These are phyloP conservation scores for Habroteleia sp. DNA, from an alignment of 2,888 invertebrate genomes.

Conservation along the genomic window DNA sequence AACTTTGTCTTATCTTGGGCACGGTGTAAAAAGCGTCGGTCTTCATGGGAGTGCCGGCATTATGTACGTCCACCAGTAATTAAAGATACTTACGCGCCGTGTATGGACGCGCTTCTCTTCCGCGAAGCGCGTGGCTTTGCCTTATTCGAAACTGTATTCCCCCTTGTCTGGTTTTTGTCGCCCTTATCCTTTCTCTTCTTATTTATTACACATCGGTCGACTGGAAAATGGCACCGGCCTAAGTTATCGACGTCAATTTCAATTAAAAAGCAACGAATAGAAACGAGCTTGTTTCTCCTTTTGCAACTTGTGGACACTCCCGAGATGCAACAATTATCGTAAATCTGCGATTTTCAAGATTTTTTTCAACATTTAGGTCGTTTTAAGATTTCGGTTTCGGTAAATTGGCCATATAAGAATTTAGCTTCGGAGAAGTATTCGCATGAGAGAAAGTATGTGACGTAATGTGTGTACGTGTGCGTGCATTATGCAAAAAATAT, in stretches of 20 bases:
- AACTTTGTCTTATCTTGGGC: slow-evolving; percentile 66
- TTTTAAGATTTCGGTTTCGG: no score
- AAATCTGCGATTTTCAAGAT: slow-evolving; percentile 12
- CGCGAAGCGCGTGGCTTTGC: slow-evolving; percentile 56
- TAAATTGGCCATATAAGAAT: no score
- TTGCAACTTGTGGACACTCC: slow-evolving; percentile 21
- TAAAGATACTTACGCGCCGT: slow-evolving; percentile 52
- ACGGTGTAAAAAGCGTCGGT: slow-evolving; percentile 53
- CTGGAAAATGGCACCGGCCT: slow-evolving; percentile 46
- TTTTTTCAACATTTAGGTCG: background rate
- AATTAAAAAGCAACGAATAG: slow-evolving; percentile 1
- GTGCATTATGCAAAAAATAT: no score
- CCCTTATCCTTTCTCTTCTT: slow-evolving; percentile 33
- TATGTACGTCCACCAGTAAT: slow-evolving; percentile 46
- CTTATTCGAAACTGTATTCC: slow-evolving; percentile 37
- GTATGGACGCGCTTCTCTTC: slow-evolving; percentile 50
- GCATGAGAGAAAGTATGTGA: no score
- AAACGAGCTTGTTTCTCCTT: slow-evolving; percentile 10
- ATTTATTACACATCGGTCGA: slow-evolving; percentile 46
- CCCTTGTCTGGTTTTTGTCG: slow-evolving; percentile 34
- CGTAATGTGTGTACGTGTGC: no score
- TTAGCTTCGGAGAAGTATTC: no score
- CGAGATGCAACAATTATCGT: slow-evolving; percentile 27
- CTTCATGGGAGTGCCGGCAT: slow-evolving; percentile 32
- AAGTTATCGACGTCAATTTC: slow-evolving; percentile 48